These are phyloP conservation scores for Osmerus mordax DNA, from an alignment of 2,113 vertebrate genomes.

Conservation along the genomic window DNA sequence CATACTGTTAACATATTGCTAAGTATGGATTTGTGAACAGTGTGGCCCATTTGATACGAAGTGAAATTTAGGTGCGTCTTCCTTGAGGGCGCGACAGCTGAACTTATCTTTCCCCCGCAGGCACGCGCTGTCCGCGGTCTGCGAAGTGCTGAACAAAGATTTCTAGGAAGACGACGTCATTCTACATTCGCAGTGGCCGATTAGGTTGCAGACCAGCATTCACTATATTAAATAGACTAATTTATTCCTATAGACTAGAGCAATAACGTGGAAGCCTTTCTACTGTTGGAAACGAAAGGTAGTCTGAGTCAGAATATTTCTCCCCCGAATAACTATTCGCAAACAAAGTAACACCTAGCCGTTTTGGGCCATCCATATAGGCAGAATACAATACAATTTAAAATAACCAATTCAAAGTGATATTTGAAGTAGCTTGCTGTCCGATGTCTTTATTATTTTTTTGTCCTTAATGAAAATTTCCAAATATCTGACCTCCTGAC, in stretches of 20 bases:
- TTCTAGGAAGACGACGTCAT: constrained; percentile 33
- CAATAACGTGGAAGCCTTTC: not conserved
- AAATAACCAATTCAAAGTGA: too few species aligned
- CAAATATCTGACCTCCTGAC: not conserved
- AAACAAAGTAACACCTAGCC: too few species aligned
- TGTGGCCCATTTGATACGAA: constrained; percentile 1
- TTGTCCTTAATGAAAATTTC: too few species aligned
- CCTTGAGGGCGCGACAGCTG: constrained; percentile 54
- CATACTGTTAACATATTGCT: too few species aligned
- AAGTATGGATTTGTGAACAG: not conserved
- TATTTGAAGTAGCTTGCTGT: too few species aligned
- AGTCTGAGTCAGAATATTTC: too few species aligned
- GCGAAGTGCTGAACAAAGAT: constrained; percentile 19
- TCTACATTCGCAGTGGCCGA: constrained; percentile 23
- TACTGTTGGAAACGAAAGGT: too few species aligned
- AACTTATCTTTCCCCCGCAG: constrained; percentile 65
- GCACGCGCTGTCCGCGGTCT: constrained; percentile 7
- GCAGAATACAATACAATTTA: too few species aligned
- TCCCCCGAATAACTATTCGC: too few species aligned
- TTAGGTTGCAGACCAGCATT: constrained; percentile 12
- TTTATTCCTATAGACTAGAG: not conserved
- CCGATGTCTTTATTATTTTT: too few species aligned
- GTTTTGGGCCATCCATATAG: too few species aligned
- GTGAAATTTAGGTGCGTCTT: constrained; percentile 22
- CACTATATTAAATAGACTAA: constrained; percentile 17